These are phyloP conservation scores for Bubo bubo DNA, from an alignment of 2,113 vertebrate species.

Conservation along the genomic window DNA sequence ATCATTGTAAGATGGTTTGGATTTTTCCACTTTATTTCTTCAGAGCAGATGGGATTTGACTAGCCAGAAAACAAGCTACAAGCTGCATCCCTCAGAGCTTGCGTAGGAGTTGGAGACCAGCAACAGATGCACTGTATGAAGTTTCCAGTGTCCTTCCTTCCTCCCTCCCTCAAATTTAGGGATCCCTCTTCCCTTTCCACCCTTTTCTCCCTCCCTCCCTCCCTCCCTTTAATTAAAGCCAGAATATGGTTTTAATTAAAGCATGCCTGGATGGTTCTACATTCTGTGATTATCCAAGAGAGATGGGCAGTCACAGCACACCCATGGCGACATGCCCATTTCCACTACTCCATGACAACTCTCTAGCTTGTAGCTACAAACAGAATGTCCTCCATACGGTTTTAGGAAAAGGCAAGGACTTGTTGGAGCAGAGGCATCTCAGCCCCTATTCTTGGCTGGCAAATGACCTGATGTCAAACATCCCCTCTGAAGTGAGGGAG, in stretches of 20 bases:
- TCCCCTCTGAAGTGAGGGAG: not conserved
- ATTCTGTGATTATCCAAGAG: not conserved
- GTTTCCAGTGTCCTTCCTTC: not conserved
- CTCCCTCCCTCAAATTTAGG: not conserved
- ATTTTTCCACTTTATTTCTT: not conserved
- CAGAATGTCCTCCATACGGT: not conserved
- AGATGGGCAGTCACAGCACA: not conserved
- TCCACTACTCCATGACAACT: not conserved
- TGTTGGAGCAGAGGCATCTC: not conserved
- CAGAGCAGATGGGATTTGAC: not conserved
- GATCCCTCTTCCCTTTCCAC: not conserved
- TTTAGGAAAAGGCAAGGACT: not conserved
- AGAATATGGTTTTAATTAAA: not conserved
- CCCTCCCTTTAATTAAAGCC: not conserved
- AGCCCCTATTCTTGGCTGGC: not conserved
- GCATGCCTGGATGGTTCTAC: not conserved
- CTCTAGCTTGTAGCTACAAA: not conserved
- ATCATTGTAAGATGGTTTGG: not conserved
- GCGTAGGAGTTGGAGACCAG: fast-evolving
- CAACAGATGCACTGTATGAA: not conserved
- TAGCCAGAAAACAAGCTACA: not conserved
- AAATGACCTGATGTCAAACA: not conserved
- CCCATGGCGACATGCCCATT: fast-evolving
- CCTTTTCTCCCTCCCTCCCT: not conserved
- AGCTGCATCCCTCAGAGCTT: not conserved